Evolutionary conservation across 2,797 vertebrate species (phyloP), one percentile per base, ranked within the genome.

Genomic region (Acipenser oxyrinchus): DNA sequence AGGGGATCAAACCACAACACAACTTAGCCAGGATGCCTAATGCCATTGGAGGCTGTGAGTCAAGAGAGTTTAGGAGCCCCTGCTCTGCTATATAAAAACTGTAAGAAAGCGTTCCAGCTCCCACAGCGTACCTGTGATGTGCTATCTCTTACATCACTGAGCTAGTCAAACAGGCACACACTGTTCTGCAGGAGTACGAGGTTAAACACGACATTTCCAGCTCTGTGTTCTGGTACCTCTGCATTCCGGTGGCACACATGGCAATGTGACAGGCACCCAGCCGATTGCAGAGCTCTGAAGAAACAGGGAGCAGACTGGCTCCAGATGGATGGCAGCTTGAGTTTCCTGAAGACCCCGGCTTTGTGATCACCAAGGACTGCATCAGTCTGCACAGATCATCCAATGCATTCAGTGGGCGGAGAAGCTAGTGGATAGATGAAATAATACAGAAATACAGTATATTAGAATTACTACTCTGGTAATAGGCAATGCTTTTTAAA

Each of bases 341-440:
- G 18, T 81, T 87, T n/a, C 86, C 77, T 0, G 49, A 37, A 52
- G 76, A 76, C 0, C 18, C 53, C 0, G 87, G 73, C 49, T 91
- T 93, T 70, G 83, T 77, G n/a, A 90, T 89, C 68, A 94, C 78
- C 9, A 94, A 93, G 7, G 91, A 91, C 83, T 98, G 96, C 93
- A 98, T 92, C 66, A 99, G 88, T 48, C 95, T 91, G 72, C 93
- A 97, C 7, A 99, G 94, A 79, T 99, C 96, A 0, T 99, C 96
- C 90, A 99, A 86, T 3, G 97, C 95, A 71, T 97, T 99, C 71
- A 99, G 94, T 49, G 97, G 97, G 52, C 97, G 92, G 69, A 99
- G 93, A 48, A 99, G 89, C 97, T 99, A 73, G 6, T 66, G 52
- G 73, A 23, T 60, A 63, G 12, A 62, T 52, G 9, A 62, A 53